Base-by-base conservation (phyloP, 2,797 vertebrate genomes). In the Morus bassanus region DNA sequence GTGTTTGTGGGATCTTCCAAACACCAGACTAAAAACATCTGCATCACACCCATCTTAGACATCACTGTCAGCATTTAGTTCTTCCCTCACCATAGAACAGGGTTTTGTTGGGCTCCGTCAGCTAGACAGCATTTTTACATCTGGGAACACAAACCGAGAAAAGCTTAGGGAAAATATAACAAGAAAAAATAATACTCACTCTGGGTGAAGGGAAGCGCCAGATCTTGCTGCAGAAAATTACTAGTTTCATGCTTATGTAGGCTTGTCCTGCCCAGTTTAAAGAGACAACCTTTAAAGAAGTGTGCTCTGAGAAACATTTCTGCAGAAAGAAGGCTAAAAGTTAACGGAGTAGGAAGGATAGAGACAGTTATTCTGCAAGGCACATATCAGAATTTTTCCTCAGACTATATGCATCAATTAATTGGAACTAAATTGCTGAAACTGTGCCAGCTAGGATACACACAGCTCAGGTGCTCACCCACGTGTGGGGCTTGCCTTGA, bases 11-110 rank as follows among this genome's bases (percentile, higher is more conserved):
- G n/a, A 74, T 91, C 67, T 91, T 94, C 56, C 25, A 37, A 96
- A 65, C 8, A 75, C 4, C 48, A 79, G 43, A 94, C 92, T 91
- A 85, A 95, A 96, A 93, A 53, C 70, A 83, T 85, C 67, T 83
- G 80, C 53, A 89, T 61, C 41, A 91, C 95, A 85, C 41, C 25
- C 48, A 39, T 60, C n/a, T 70, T 2, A n/a, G 84, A 43, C 39
- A 64, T 22, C 65, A 37, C 33, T 95, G 64, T n/a, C 80, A 90
- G 61, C 2, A 4, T 60, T 92, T 46, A 72, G 30, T 43, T 79
- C 59, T 89, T 87, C 31, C 13, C 35, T 85, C 9, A 4, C 53
- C 50, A 61, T 7, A 76, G 53, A 93, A 50, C 35, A 85, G 51
- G 41, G 33, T 28, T 93, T 91, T 91, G 69, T 67, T 1, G 0